phyloP scores from a whole-genome alignment of 2,888 invertebrate genomes.

The Dusona sp. region DNA sequence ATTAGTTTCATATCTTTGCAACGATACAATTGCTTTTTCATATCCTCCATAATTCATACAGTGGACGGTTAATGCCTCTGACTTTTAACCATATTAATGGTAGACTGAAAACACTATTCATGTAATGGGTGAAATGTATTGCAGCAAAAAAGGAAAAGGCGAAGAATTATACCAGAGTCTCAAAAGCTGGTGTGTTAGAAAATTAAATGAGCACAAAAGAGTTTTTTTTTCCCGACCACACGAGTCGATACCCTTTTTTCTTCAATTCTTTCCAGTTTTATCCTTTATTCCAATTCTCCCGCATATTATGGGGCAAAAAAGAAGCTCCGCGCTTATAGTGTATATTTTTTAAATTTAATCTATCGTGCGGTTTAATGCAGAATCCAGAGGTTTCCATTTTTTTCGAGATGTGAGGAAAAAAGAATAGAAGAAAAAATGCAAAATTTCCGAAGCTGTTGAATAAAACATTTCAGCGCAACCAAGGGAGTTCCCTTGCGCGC shows the following conservation, averaged over 20 bases:
- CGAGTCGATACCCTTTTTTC: not conserved
- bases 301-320: not conserved
- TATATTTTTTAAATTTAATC: not conserved
- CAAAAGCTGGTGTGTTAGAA: not conserved
- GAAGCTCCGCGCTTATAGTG: too few species aligned
- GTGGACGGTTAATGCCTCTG: not conserved
- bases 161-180: too few species aligned
- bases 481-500: conserved; percentile 19
- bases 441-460: conserved; percentile 56
- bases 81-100: not conserved
- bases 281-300: not conserved
- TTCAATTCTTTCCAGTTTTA: not conserved
- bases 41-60: not conserved
- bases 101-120: not conserved
- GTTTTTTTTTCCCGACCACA: not conserved
- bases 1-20: not conserved
- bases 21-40: not conserved
- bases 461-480: conserved; percentile 59
- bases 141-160: too few species aligned
- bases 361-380: not conserved
- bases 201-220: not conserved
- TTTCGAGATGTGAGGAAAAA: not conserved
- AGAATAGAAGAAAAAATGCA: conserved; percentile 10
- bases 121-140: too few species aligned
- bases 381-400: conserved; percentile 1